Evolutionary conservation across 2,113 vertebrate genomes (phyloP), one percentile per base, ranked within the genome.

Genomic region (Phalacrocorax carbo): DNA sequence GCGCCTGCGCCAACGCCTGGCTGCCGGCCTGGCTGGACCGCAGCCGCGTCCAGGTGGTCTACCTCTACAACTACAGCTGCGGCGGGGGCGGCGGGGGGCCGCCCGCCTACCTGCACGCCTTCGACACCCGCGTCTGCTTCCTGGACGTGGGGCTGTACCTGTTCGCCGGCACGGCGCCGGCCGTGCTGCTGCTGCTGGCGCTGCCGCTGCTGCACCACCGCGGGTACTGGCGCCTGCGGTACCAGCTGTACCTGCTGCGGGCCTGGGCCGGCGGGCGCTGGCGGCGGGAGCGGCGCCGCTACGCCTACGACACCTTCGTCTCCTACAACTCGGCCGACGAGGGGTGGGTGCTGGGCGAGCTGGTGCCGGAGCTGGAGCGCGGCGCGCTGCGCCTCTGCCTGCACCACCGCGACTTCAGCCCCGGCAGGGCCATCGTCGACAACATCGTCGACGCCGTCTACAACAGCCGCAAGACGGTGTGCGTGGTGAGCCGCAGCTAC

Each of bases 401-500:
- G 10, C 99, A 99, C 90, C 99, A 99, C 91, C 96, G 98, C 10
- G 99, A 99, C 91, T 99, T 99, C 85, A 97, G 98, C 40, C 98
- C 97, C 0, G 99, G 98, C 15, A 96, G 97, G 0, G 84, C 98
- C 80, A 98, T 99, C 29, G 96, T 99, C 29, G 99, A 99, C 96
- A 99, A 99, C 93, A 99, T 99, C 0, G 98, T 99, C 76, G 97
- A 98, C 2, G 98, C 98, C 23, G 98, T 99, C 34, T 99, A 99
- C 81, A 97, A 96, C 83, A 99, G 99, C 82, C 97, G 98, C 13
- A 99, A 98, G 93, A 99, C 99, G 0, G 96, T 99, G 48, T 99
- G 99, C 23, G 97, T 99, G 52, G 97, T 99, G 46, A 99, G 98
- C 96, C 98, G 98, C 14, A 97, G 97, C 57, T 99, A 99, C 85